phyloP scores from a whole-genome alignment of 2,888 invertebrate genomes.

The Melipona bicolor region DNA sequence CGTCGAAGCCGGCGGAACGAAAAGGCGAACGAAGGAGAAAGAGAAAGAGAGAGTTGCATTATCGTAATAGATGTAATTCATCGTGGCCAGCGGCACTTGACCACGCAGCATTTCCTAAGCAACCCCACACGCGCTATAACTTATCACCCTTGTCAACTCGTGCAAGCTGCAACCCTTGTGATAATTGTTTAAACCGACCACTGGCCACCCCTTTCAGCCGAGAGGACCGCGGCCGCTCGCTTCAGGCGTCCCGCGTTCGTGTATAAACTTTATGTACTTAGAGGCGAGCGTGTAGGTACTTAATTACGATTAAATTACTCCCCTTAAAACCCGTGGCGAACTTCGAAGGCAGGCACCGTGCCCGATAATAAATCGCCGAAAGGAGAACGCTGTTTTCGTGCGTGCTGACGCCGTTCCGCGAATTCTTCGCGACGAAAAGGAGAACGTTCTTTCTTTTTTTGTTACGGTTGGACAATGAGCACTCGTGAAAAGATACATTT shows the following conservation, averaged over 20 bases:
- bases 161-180: conserved; percentile 80
- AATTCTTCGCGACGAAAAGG: not conserved
- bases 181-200: conserved; percentile 84
- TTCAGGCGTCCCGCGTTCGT: conserved; percentile 71
- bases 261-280: conserved; percentile 70
- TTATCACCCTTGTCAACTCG: conserved; percentile 82
- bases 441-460: not conserved
- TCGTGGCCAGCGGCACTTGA: conserved; percentile 57
- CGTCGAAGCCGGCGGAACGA: not conserved
- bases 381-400: conserved; percentile 9
- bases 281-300: conserved; percentile 64
- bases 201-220: conserved; percentile 79
- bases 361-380: conserved; percentile 34
- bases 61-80: conserved; percentile 60
- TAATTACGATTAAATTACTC: conserved; percentile 72
- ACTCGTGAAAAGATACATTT: not conserved
- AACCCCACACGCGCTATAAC: conserved; percentile 80
- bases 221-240: conserved; percentile 71
- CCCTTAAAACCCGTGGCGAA: conserved; percentile 44
- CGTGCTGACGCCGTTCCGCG: not conserved
- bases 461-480: no score
- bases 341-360: conserved; percentile 40
- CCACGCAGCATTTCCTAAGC: conserved; percentile 73
- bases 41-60: conserved; percentile 29
- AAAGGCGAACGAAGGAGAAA: not conserved